Evolutionary conservation across 2,797 vertebrate genomes (phyloP), one percentile per base, ranked within the genome.

Genomic region (Rhynchonycteris naso): DNA sequence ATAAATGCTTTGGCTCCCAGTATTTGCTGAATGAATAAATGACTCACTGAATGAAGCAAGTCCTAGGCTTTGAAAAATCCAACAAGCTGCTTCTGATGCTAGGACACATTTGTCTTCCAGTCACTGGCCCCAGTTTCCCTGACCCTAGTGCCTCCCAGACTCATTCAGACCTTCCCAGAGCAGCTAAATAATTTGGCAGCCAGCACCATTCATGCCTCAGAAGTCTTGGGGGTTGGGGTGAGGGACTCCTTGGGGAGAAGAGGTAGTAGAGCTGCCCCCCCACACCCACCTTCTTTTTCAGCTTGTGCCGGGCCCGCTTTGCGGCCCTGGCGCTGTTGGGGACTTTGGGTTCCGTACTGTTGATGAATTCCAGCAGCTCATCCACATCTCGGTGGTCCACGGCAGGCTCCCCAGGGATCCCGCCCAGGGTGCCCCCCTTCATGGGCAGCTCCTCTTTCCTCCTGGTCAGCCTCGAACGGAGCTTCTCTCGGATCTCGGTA

Each of bases 281-380:
- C 92, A 93, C 83, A 96, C 98, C 98, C 96, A 99, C 98, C 99
- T 99, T 99, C 98, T 99, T 99, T 98, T 99, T 99, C 97, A 99
- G 99, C 98, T 99, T 99, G 98, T 99, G 99, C 87, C 99, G 99
- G 59, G 99, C 99, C 81, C 99, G 98, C 98, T 99, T 99, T 96
- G 99, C 99, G 0, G 99, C 99, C 98, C 99, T 99, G 98, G 99
- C 99, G 95, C 99, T 99, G 98, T 99, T 99, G 98, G 99, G 98
- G 75, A 99, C 99, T 98, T 99, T 99, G 97, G 99, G 99, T 95
- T 99, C 99, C 5, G 99, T 99, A 98, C 99, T 99, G 98, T 99
- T 99, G 97, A 99, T 99, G 97, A 99, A 99, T 98, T 99, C 99
- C 94, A 99, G 98, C 90, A 99, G 98, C 97, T 99, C 99, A 0